Base-by-base conservation (phyloP, 2,888 invertebrate species). In the Alsophila aescularia region DNA sequence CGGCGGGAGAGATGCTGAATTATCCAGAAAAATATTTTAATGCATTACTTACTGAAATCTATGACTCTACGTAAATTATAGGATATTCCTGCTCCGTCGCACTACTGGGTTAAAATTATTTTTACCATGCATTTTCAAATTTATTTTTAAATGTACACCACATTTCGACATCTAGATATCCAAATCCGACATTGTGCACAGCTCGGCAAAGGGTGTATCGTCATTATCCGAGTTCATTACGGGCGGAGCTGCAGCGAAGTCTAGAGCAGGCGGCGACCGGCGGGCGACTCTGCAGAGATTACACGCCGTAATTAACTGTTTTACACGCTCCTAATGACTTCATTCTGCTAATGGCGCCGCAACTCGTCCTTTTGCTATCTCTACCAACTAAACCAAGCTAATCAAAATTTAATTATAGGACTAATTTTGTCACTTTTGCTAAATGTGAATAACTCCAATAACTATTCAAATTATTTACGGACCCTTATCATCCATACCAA, bases 251-350 rank as follows among this genome's bases (percentile, higher is more conserved):
- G 72, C 70, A 69, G 70, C 67, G 66, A 70, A 72, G 73, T 77
- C 75, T 72, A 64, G 64, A 54, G 60, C 66, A 70, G 58, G 66
- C 70, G 70, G 70, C 74, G 70, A 67, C 72, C 66, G 70, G 58
- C 65, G 70, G 70, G 70, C 74, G 70, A 67, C 72, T 73, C 69
- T 70, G 70, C 64, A 64, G 76, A 81, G 80, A 85, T 81, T 81
- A 79, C 75, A 60, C 62, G 44, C 66, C 72, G 79, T 87, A 87
- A 90, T 90, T 88, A 89, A 83, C 88, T 88, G 85, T 85, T 89
- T 90, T 89, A 89, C 88, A 85, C 85, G 81, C 84, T 85, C 79
- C 82, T 88, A 88, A 90, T 85, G 83, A 81, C 85, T 90, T 85
- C 79, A 90, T 89, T 86, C 74, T 78, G 81, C 85, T 89, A 90